Evolutionary conservation across 2,888 invertebrate species (phyloP).

Genomic region (Meliscaeva auricollis): DNA sequence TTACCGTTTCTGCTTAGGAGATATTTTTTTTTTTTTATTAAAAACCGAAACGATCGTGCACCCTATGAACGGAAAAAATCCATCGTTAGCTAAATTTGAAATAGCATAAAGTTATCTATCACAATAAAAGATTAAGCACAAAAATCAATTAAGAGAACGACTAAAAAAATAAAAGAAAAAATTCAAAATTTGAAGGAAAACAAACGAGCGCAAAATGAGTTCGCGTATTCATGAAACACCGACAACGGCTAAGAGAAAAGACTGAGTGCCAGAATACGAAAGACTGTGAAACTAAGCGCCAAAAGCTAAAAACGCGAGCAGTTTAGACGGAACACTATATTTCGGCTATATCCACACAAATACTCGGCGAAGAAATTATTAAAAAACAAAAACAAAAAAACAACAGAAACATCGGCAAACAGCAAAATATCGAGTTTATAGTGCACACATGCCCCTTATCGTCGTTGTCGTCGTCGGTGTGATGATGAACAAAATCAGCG

Average conservation of each 20-base stretch:
- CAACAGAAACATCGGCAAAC: constrained; percentile 35
- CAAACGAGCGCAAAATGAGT: constrained; percentile 22
- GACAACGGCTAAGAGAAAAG: constrained; percentile 45
- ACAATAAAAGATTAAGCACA: constrained; percentile 59
- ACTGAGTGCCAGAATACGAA: constrained; percentile 53
- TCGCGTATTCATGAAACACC: constrained; percentile 44
- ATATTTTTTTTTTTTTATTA: constrained; percentile 9
- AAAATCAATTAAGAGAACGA: constrained; percentile 64
- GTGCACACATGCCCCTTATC: constrained; percentile 72
- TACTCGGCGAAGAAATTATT: constrained; percentile 22
- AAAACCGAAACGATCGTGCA: constrained; percentile 47
- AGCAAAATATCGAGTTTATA: constrained; percentile 74
- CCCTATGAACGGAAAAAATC: constrained; percentile 45
- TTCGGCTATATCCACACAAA: constrained; percentile 40
- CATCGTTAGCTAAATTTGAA: constrained; percentile 14
- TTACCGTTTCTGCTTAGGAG: constrained; percentile 24
- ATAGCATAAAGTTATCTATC: constrained; percentile 48
- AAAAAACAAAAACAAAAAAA: constrained; percentile 30
- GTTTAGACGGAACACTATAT: constrained; percentile 60
- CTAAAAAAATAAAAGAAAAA: constrained; percentile 34
- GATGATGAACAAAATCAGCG: constrained; percentile 59
- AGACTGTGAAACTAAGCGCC: constrained; percentile 69
- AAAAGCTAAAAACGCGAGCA: constrained; percentile 61
- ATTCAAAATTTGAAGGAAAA: constrained; percentile 11
- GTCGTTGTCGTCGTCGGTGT: constrained; percentile 27